Percentiles rank a stretch among this genome's conserved stretches.
These are phyloP conservation scores for Engraulis encrasicolus DNA, from an alignment of 2,113 vertebrate genomes.

Conservation along the genomic window DNA sequence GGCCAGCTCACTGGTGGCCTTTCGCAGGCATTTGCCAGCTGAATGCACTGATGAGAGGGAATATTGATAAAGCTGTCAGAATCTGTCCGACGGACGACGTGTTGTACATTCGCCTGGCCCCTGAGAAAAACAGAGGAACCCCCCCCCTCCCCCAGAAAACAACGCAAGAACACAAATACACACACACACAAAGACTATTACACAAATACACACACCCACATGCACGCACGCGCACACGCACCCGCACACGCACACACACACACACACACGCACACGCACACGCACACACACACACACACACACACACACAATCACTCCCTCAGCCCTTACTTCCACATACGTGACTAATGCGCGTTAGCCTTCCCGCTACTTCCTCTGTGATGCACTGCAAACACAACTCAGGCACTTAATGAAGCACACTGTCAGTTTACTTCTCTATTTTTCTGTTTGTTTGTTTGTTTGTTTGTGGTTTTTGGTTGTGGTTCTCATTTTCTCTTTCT, in stretches of 20 bases:
- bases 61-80: constrained; percentile 73
- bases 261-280: not conserved
- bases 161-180: not conserved
- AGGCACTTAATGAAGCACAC: constrained; percentile 29
- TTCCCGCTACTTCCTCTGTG: constrained; percentile 35
- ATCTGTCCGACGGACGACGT: constrained; percentile 31
- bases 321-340: constrained; percentile 17
- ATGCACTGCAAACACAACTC: constrained; percentile 41
- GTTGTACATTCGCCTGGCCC: constrained; percentile 2
- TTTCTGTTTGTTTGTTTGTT: constrained; percentile 15
- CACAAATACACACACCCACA: too few relatives aligned
- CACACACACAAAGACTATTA: not conserved
- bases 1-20: constrained; percentile 60
- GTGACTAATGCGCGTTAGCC: constrained; percentile 28
- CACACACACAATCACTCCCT: not conserved
- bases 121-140: not conserved
- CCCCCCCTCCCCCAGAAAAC: not conserved
- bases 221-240: not conserved
- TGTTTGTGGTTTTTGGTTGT: too few relatives aligned
- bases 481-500: too few relatives aligned
- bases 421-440: constrained; percentile 1
- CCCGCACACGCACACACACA: not conserved
- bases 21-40: constrained; percentile 59
- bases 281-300: not conserved
- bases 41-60: constrained; percentile 68